Evolutionary conservation across 2,113 vertebrate genomes (phyloP).

Genomic region (Erythrocercus mccallii): DNA sequence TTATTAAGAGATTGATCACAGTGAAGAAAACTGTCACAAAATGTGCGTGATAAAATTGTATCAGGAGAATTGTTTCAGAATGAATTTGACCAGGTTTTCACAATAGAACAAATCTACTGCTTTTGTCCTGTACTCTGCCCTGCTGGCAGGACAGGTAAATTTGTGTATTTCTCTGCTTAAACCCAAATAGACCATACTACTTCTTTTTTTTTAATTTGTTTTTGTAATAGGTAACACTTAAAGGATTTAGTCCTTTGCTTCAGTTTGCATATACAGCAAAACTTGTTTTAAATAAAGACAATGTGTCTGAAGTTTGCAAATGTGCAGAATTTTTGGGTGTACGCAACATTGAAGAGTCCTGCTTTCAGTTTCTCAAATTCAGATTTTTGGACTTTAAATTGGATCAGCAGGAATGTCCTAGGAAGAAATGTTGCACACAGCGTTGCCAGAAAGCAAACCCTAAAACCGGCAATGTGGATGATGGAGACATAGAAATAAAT

Average conservation of each 20-base stretch:
- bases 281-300: slow-evolving; percentile 91
- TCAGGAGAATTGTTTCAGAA: neutral
- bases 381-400: slow-evolving; percentile 80
- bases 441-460: slow-evolving; percentile 68
- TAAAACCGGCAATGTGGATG: slow-evolving; percentile 11
- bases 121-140: neutral
- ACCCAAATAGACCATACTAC: neutral
- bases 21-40: neutral
- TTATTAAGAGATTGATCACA: neutral
- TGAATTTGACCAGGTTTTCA: neutral
- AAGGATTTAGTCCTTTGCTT: slow-evolving; percentile 92
- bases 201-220: neutral
- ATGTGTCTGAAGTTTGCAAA: slow-evolving; percentile 86
- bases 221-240: slow-evolving; percentile 83
- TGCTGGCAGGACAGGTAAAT: neutral
- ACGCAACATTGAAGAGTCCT: slow-evolving; percentile 88
- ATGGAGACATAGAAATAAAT: slow-evolving; percentile 55
- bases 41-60: neutral
- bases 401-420: slow-evolving; percentile 62
- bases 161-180: neutral
- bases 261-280: slow-evolving; percentile 96
- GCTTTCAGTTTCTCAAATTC: slow-evolving; percentile 92
- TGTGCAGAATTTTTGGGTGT: slow-evolving; percentile 87
- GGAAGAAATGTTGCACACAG: slow-evolving; percentile 75
- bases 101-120: neutral